Base-by-base conservation (phyloP, 2,113 vertebrate species). In the Otus sunia region DNA sequence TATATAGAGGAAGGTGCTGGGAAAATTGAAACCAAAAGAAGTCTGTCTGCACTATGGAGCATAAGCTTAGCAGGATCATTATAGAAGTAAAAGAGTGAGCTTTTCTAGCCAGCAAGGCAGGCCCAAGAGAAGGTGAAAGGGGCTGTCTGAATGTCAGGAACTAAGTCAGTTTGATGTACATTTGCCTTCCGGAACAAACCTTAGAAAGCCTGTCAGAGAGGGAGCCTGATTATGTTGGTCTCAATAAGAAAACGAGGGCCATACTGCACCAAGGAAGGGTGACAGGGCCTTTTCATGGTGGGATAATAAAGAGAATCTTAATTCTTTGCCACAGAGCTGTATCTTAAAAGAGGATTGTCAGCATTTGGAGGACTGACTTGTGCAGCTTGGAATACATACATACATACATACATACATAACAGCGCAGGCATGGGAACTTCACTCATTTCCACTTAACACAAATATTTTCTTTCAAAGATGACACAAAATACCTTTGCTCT, bases 41-140 rank as follows among this genome's bases (percentile, higher is more conserved):
- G 5, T 18, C 45, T 14, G 23, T 15, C n/a, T 43, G 41, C 9
- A 1, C 53, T 53, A 43, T 0, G 3, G 23, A 75, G 16, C 15
- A 13, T 32, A 81, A 68, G 32, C 29, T 63, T 43, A 68, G 36
- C 30, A 59, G 30, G 41, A 56, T 25, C 39, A 66, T 69, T 32
- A 34, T 5, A 71, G 18, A 53, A 22, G 25, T 52, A n/a, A 43
- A 76, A 50, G 14, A 68, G 16, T 1, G 2, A 77, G 63, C 8
- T 77, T 68, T 52, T 59, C 39, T 41, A 75, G 71, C 37, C 66
- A 62, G 50, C 8, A 32, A 5, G 36, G 43, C 32, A 80, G 19
- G 45, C 23, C 30, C 36, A 68, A 76, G 39, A 36, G 15, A 68
- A 76, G 27, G 27, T 45, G 12, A 49, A 92, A 64, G 29, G 5